A percentile compares a stretch with the other conserved stretches of the same genome.
Conservation (phyloP, 2,888 invertebrate species). For the Cyclophora punctaria region DNA sequence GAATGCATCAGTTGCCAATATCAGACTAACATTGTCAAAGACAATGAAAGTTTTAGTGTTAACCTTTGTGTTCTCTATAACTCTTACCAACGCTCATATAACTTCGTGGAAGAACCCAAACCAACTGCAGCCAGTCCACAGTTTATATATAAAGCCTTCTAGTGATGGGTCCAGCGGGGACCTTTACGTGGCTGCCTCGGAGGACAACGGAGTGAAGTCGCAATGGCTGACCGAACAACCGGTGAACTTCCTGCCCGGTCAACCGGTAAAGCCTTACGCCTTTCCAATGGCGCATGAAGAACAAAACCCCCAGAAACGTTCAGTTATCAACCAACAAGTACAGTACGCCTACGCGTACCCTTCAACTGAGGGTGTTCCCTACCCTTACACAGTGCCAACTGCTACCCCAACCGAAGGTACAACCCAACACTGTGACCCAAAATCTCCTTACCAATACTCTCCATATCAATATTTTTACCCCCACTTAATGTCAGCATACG, state of each 20-base stretch:
- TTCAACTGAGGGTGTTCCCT: slow-evolving; percentile 27
- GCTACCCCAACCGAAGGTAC: slow-evolving; percentile 26
- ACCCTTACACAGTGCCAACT: slow-evolving; percentile 39
- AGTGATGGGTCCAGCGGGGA: slow-evolving; percentile 60
- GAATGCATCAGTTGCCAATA: slow-evolving; percentile 12
- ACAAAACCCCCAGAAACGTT: slow-evolving; percentile 39
- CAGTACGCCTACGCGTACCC: slow-evolving; percentile 51
- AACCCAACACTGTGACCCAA: slow-evolving; percentile 22
- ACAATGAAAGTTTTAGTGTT: slow-evolving; percentile 16
- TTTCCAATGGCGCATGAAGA: slow-evolving; percentile 33
- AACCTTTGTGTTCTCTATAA: slow-evolving; percentile 1
- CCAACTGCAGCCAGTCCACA: slow-evolving; percentile 56
- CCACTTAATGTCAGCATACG: slow-evolving; percentile 52
- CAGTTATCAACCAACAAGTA: slow-evolving; percentile 36
- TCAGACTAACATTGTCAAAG: slow-evolving; percentile 1
- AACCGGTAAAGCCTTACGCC: slow-evolving; percentile 17
- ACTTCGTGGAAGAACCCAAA: slow-evolving; percentile 36
- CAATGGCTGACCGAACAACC: slow-evolving; percentile 63
- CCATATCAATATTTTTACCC: slow-evolving; percentile 56
- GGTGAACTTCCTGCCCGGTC: slow-evolving; percentile 44
- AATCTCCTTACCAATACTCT: slow-evolving; percentile 31
- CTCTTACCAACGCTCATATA: slow-evolving; percentile 25
- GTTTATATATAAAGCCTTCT: slow-evolving; percentile 60
- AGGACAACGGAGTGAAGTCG: slow-evolving; percentile 51
- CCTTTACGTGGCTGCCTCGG: slow-evolving; percentile 62